phyloP scores from a whole-genome alignment of 2,888 invertebrate species.

The Cephus nigrinus region DNA sequence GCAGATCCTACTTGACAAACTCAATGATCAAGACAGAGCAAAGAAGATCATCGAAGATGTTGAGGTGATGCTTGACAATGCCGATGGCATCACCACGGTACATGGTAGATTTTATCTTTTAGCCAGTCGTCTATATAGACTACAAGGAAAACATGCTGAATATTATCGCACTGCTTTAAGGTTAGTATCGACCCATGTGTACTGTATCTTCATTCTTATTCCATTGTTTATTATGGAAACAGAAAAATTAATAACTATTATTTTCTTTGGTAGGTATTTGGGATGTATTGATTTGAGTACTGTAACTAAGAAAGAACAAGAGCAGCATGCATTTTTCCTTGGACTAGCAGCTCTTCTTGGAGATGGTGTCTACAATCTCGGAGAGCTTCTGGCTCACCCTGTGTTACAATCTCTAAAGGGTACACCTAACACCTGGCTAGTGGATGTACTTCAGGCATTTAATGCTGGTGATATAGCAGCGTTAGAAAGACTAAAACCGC shows the following conservation, averaged over 20 bases:
- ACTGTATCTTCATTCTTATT: not conserved
- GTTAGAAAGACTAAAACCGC: slow-evolving; percentile 78
- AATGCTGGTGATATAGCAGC: slow-evolving; percentile 83
- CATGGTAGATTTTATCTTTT: slow-evolving; percentile 95
- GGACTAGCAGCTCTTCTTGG: slow-evolving; percentile 95
- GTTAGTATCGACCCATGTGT: slow-evolving; percentile 59
- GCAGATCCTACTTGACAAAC: slow-evolving; percentile 81
- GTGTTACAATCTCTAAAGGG: slow-evolving; percentile 86
- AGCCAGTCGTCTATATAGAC: slow-evolving; percentile 89
- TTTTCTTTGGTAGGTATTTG: slow-evolving; percentile 68
- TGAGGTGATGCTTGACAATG: slow-evolving; percentile 84
- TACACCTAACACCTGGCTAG: slow-evolving; percentile 88
- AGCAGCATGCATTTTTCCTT: slow-evolving; percentile 88
- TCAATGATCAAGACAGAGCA: slow-evolving; percentile 81
- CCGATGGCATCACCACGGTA: slow-evolving; percentile 92
- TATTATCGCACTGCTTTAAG: slow-evolving; percentile 96
- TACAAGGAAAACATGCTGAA: slow-evolving; percentile 89
- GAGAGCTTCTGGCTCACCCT: slow-evolving; percentile 95
- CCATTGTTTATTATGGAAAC: not conserved
- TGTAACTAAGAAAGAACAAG: slow-evolving; percentile 74
- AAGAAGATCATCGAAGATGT: slow-evolving; percentile 90
- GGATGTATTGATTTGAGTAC: slow-evolving; percentile 80
- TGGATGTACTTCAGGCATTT: slow-evolving; percentile 87
- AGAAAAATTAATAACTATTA: not conserved
- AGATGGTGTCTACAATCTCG: slow-evolving; percentile 96